Evolutionary conservation across 2,113 vertebrate species (phyloP).

Genomic region (Chunga burmeisteri): DNA sequence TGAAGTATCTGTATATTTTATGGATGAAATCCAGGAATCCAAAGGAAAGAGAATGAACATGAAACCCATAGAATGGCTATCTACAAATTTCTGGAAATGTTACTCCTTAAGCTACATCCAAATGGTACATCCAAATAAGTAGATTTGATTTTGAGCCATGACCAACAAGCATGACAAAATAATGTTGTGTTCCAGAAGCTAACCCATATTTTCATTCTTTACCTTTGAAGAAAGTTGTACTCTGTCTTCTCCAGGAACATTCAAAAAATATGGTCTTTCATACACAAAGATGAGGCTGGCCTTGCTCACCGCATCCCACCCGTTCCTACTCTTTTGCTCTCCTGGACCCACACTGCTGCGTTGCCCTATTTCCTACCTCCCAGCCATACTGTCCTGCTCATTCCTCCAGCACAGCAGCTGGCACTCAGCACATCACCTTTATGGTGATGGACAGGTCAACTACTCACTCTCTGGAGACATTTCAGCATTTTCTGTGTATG

Average conservation of each 20-base stretch:
- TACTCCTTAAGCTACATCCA: background rate
- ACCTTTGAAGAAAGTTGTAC: background rate
- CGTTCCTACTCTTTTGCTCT: background rate
- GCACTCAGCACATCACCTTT: background rate
- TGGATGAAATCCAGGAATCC: background rate
- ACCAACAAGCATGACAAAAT: background rate
- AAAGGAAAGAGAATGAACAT: background rate
- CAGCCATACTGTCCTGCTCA: background rate
- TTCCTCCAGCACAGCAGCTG: background rate
- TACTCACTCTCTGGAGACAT: background rate
- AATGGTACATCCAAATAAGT: background rate
- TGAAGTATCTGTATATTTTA: background rate
- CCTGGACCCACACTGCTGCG: background rate
- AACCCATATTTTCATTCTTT: background rate
- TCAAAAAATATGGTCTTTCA: accelerated
- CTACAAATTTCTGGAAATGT: background rate
- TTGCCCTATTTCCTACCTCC: too few relatives aligned
- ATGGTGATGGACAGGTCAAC: background rate
- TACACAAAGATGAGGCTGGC: background rate
- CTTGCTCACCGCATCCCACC: background rate
- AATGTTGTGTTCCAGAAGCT: background rate
- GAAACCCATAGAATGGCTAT: background rate
- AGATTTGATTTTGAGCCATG: background rate
- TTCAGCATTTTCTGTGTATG: background rate
- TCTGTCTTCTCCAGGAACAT: background rate